A percentile compares a stretch with the other conserved stretches of the same genome.
These are phyloP conservation scores for Rhipidura dahli DNA, from an alignment of 2,113 vertebrate species.

Conservation along the genomic window DNA sequence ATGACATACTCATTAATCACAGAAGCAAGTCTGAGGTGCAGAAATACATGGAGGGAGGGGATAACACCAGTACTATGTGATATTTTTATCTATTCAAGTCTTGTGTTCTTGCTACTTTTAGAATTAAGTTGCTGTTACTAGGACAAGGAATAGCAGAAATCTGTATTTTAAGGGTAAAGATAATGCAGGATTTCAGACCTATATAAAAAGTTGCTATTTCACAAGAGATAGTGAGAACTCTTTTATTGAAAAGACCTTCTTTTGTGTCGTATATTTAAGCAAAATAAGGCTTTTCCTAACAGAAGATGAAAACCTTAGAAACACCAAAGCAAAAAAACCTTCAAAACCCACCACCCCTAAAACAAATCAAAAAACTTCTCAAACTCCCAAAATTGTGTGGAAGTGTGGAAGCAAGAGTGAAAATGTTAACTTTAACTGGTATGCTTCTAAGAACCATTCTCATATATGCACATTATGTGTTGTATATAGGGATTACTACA, in stretches of 20 bases:
- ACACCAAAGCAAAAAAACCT: background rate
- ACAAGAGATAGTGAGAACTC: background rate
- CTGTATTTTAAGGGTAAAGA: background rate
- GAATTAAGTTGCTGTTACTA: background rate
- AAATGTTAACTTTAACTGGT: background rate
- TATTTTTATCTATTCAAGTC: background rate
- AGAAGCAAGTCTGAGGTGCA: background rate
- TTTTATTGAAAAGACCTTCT: background rate
- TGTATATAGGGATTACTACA: background rate
- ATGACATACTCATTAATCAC: background rate
- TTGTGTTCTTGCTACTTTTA: background rate
- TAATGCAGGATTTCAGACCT: background rate
- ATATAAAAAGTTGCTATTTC: background rate
- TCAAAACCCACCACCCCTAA: background rate
- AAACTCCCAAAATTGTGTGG: background rate
- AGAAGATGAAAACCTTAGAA: background rate
- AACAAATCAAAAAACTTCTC: background rate
- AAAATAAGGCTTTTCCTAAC: background rate
- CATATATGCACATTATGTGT: rapidly evolving
- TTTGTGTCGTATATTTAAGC: background rate
- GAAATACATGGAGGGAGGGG: background rate
- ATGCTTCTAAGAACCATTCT: background rate
- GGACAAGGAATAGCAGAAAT: background rate
- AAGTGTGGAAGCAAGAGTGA: background rate
- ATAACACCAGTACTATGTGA: background rate